Evolutionary conservation across 2,797 vertebrate species (phyloP), one percentile per base, ranked within the genome.

Genomic region (Lagorchestes hirsutus): DNA sequence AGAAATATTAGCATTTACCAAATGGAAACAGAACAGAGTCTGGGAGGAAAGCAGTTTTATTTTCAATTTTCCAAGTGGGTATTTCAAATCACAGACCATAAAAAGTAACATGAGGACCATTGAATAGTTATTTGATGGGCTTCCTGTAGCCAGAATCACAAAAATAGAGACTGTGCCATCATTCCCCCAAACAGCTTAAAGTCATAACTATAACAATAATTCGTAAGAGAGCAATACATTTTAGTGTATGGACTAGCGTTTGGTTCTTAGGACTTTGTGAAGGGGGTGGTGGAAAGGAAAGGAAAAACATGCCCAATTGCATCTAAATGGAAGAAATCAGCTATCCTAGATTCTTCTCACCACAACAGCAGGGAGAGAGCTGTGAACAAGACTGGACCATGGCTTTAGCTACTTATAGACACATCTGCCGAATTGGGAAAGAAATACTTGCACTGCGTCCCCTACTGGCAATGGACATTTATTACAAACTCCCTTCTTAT

Each of bases 1-100:
- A 95, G 87, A 91, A 96, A 92, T 94, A 74, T 93, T 94, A 92
- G 40, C 90, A 27, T 95, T 94, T 93, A 93, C 92, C 93, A 94
- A 94, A 55, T 93, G 92, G 92, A 96, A 97, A 94, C 90, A 94
- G 94, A 94, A 96, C 93, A 12, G 5, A 74, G 67, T 91, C 87
- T 96, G 62, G 92, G 92, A 96, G 94, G 95, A 98, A 97, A 95
- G 54, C 0, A 92, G 93, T 93, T 96, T 93, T 93, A 94, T 56
- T 87, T 95, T 94, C 28, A 91, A n/a, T 92, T 16, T 96, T 93
- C 96, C 74, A 97, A 90, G 87, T 90, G 55, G 94, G 95, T 96
- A 52, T 93, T 93, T 93, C n/a, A 82, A 95, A 90, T 52, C 91
- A 96, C 59, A 59, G 54, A 91, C 93, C 59, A 46, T 52, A 90